These are phyloP conservation scores for Bombus breviceps DNA, from an alignment of 1,140 invertebrate genomes.

Conservation along the genomic window DNA sequence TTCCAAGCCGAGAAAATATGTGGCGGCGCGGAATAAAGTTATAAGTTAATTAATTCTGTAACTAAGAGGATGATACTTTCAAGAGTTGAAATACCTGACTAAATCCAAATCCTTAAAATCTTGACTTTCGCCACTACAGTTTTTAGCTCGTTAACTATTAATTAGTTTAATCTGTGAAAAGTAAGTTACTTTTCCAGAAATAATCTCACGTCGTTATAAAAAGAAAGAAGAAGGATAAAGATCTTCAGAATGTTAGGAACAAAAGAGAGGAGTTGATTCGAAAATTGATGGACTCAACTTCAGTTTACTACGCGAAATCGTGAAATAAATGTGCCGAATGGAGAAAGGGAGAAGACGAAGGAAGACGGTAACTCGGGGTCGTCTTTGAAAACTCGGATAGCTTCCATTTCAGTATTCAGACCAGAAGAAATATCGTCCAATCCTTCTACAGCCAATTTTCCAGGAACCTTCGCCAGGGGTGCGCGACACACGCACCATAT, in stretches of 20 bases:
- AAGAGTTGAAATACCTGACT: background rate
- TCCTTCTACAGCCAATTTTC: conserved; percentile 41
- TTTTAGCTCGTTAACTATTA: no score
- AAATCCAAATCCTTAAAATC: background rate
- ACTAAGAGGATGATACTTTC: background rate
- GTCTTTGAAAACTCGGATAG: conserved; percentile 44
- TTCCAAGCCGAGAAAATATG: background rate
- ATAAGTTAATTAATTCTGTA: no score
- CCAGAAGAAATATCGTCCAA: conserved; percentile 44
- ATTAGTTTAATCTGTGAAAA: no score
- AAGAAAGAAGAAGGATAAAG: background rate
- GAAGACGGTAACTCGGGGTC: background rate
- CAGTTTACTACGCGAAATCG: background rate
- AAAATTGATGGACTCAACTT: conserved; percentile 12
- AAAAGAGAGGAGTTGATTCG: background rate
- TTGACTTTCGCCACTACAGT: no score
- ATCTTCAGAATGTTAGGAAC: no score
- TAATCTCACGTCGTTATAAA: background rate
- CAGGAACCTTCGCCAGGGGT: background rate
- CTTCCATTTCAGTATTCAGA: conserved; percentile 32
- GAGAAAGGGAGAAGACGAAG: background rate
- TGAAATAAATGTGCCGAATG: conserved; percentile 21
- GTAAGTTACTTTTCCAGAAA: background rate
- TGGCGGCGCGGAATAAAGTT: background rate
- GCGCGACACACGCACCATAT: conserved; percentile 14